A percentile compares a stretch with the other conserved stretches of the same genome.
phyloP scores from a whole-genome alignment of 2,113 vertebrate species.

The Bambusicola thoracicus region DNA sequence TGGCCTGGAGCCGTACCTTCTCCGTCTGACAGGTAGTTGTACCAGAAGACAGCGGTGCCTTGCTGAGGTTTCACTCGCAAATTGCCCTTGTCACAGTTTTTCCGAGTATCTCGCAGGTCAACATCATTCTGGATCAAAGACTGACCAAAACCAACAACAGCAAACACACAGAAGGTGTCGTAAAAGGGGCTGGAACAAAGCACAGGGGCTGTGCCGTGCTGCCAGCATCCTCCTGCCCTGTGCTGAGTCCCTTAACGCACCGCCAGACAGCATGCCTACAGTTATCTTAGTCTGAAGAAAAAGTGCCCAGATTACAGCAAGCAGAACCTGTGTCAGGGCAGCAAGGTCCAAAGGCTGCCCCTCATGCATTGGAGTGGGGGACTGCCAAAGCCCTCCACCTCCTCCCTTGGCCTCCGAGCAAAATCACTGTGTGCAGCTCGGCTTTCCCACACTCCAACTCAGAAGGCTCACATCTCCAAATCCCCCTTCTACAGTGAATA shows the following conservation, averaged over 20 bases:
- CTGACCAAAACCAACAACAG: slow-evolving; percentile 64
- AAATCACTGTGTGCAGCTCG: background rate
- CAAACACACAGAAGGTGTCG: background rate
- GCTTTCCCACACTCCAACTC: background rate
- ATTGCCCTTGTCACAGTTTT: slow-evolving; percentile 91
- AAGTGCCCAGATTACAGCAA: background rate
- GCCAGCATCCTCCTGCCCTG: background rate
- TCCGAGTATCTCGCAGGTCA: slow-evolving; percentile 92
- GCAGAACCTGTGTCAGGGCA: background rate
- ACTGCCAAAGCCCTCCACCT: background rate
- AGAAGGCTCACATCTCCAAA: rapidly evolving
- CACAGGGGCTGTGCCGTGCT: background rate
- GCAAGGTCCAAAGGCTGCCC: background rate
- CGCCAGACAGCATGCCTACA: background rate
- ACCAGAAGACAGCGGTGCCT: slow-evolving; percentile 95
- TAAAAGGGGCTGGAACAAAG: background rate
- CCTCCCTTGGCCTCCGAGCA: background rate
- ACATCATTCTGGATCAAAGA: slow-evolving; percentile 91
- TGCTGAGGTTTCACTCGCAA: slow-evolving; percentile 88
- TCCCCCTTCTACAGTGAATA: background rate
- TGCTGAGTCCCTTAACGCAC: background rate
- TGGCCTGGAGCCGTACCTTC: slow-evolving; percentile 79
- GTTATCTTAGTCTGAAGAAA: background rate
- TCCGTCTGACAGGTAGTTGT: slow-evolving; percentile 97
- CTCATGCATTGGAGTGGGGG: background rate